Percentiles rank a stretch among this genome's conserved stretches.
Conservation (phyloP, 92 coral and sea anemone genomes). For the Palythoa heliodiscus region DNA sequence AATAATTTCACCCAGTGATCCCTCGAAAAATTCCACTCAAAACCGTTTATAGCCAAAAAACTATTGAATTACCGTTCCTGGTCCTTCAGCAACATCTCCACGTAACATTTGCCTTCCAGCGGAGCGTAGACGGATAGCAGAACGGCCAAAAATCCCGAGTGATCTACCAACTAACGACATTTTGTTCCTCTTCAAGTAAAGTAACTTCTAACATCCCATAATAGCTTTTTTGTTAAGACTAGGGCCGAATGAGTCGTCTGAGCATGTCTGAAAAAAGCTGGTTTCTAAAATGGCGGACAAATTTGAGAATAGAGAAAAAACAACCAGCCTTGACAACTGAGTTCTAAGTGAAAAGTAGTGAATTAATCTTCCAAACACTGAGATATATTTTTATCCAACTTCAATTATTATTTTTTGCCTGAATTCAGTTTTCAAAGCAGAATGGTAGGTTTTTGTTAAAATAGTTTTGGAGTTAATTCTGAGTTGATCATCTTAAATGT, state of each 20-base stretch:
- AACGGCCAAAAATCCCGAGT: conserved; percentile 87
- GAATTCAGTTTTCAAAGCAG: too few species aligned
- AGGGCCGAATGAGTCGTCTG: neutral
- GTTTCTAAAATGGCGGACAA: conserved; percentile 53
- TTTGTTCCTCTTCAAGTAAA: conserved; percentile 54
- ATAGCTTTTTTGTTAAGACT: conserved; percentile 28
- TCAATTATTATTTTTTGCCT: too few species aligned
- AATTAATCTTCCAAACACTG: too few species aligned
- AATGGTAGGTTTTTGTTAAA: too few species aligned
- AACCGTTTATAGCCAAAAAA: neutral
- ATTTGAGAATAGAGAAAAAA: neutral
- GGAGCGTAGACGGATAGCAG: conserved; percentile 87
- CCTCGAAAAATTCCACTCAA: too few species aligned
- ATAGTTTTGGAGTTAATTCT: too few species aligned
- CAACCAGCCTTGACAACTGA: neutral
- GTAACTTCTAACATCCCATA: conserved; percentile 47
- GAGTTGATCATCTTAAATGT: too few species aligned
- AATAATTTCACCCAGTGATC: too few species aligned
- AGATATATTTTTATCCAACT: too few species aligned
- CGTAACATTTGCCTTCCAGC: conserved; percentile 78
- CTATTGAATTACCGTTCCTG: conserved; percentile 76
- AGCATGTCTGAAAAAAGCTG: conserved; percentile 41
- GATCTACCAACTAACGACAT: conserved; percentile 91
- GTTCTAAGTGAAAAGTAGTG: too few species aligned
- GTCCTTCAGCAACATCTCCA: conserved; percentile 80